Percentiles rank a stretch among this genome's conserved stretches.
phyloP scores from a whole-genome alignment of 2,888 invertebrate species.

The Drosophila nr. fundita region DNA sequence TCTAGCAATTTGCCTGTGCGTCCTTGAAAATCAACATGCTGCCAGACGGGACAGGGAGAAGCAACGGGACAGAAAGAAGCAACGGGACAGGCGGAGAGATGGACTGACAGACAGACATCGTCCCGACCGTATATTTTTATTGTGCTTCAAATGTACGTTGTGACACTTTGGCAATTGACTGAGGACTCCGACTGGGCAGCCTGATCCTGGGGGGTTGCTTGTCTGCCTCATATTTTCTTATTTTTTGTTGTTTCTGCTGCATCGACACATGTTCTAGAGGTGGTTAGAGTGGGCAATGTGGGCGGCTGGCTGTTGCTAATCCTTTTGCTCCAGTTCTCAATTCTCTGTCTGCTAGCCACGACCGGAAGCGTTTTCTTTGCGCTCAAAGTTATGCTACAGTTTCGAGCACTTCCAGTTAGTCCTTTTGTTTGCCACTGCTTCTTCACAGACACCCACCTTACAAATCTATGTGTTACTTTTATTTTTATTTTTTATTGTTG shows the following conservation, averaged over 20 bases:
- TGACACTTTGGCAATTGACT: slow-evolving; percentile 76
- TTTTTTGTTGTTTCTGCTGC: slow-evolving; percentile 19
- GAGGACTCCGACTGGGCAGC: slow-evolving; percentile 32
- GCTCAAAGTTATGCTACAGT: slow-evolving; percentile 68
- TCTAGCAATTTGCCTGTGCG: slow-evolving; percentile 67
- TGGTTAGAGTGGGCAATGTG: slow-evolving; percentile 8
- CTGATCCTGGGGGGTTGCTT: slow-evolving; percentile 21
- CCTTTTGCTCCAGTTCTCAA: slow-evolving; percentile 58
- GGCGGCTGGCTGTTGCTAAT: slow-evolving; percentile 43
- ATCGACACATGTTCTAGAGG: slow-evolving; percentile 16
- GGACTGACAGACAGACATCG: slow-evolving; percentile 39
- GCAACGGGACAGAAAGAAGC: neutral
- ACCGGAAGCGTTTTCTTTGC: slow-evolving; percentile 77
- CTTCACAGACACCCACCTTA: neutral
- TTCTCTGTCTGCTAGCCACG: slow-evolving; percentile 49
- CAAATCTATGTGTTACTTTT: slow-evolving; percentile 6
- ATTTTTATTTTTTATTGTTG: slow-evolving; percentile 14
- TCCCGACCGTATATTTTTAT: slow-evolving; percentile 52
- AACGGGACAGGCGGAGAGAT: slow-evolving; percentile 14
- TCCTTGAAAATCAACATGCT: slow-evolving; percentile 75
- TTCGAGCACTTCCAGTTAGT: slow-evolving; percentile 43
- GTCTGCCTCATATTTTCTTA: slow-evolving; percentile 41
- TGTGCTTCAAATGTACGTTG: slow-evolving; percentile 70
- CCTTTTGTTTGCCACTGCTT: slow-evolving; percentile 39
- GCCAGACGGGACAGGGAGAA: slow-evolving; percentile 25